phyloP scores from a whole-genome alignment of 2,113 vertebrate genomes.

The Bubo blakistoni region DNA sequence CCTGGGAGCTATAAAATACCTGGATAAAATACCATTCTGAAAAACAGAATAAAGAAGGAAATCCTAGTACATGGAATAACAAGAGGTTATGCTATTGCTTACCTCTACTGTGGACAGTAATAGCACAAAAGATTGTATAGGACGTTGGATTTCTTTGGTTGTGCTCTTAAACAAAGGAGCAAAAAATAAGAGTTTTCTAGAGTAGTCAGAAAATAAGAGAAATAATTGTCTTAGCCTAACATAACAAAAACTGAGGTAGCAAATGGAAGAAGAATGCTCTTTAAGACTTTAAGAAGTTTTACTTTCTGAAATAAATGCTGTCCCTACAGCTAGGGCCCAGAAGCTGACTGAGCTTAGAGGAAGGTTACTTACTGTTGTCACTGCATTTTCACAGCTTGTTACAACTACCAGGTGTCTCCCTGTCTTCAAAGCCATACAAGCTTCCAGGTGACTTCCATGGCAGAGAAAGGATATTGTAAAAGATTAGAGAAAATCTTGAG shows the following conservation, averaged over 20 bases:
- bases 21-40: background rate
- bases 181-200: background rate
- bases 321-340: background rate
- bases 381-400: background rate
- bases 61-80: background rate
- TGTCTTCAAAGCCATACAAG: background rate
- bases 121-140: background rate
- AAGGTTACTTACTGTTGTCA: background rate
- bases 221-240: background rate
- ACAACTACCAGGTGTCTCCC: background rate
- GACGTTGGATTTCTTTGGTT: background rate
- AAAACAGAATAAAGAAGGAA: background rate
- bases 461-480: background rate
- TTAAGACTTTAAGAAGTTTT: background rate
- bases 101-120: background rate
- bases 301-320: background rate
- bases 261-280: background rate
- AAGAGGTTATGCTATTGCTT: background rate
- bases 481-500: background rate
- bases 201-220: constrained; percentile 15
- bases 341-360: background rate
- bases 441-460: background rate
- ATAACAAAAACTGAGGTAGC: background rate
- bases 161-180: background rate
- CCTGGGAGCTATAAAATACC: background rate